These are phyloP conservation scores for Onychorhynchus coronatus DNA, from an alignment of 2,113 vertebrate species.

Conservation along the genomic window DNA sequence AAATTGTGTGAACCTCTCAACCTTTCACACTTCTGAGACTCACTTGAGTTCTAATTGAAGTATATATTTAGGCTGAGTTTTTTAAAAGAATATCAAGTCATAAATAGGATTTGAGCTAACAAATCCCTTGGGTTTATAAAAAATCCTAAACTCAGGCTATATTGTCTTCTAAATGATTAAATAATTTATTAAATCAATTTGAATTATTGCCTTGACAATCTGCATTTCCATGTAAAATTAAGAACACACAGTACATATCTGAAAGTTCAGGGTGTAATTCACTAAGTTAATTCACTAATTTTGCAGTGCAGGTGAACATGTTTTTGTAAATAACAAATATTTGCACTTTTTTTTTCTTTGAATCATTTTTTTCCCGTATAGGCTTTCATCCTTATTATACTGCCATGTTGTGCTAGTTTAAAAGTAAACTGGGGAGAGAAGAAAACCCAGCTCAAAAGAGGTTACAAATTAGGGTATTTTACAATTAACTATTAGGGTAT, in stretches of 20 bases:
- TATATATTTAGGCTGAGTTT: not conserved
- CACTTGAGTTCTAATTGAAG: not conserved
- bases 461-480: too few relatives aligned
- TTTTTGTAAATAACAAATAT: not conserved
- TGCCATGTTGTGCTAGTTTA: not conserved
- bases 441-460: too few relatives aligned
- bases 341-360: not conserved
- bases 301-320: not conserved
- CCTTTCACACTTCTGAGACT: not conserved
- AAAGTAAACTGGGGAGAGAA: too few relatives aligned
- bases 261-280: not conserved
- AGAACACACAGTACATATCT: not conserved
- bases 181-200: not conserved
- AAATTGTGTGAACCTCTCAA: not conserved
- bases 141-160: not conserved
- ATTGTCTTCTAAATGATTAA: not conserved
- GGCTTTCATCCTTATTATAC: not conserved
- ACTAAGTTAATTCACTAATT: not conserved
- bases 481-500: too few relatives aligned
- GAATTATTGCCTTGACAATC: not conserved
- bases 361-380: not conserved
- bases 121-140: not conserved
- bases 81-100: not conserved
- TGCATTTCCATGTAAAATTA: not conserved
- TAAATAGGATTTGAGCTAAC: not conserved